Evolutionary conservation across 2,888 invertebrate genomes (phyloP).

Genomic region (Stenotaenia linearis): DNA sequence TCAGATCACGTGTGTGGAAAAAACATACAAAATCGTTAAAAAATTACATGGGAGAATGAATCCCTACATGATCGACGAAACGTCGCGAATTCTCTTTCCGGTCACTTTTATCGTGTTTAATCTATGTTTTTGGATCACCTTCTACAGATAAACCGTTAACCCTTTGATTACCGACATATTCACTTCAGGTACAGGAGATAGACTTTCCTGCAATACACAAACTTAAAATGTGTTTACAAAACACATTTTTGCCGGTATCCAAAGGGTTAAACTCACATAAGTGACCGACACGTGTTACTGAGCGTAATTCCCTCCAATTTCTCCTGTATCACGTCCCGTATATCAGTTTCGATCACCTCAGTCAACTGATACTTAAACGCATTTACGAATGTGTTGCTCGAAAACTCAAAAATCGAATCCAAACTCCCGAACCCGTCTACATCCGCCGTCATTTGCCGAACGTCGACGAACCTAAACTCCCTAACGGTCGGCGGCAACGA

Average conservation of each 20-base stretch:
- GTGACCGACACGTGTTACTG: background rate
- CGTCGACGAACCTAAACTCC: constrained; percentile 19
- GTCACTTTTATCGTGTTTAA: background rate
- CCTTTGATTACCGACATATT: too few relatives aligned
- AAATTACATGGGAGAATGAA: background rate
- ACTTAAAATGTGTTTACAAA: too few relatives aligned
- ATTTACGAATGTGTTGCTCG: constrained; percentile 76
- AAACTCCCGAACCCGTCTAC: constrained; percentile 74
- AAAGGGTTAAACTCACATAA: too few relatives aligned
- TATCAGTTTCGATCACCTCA: constrained; percentile 17
- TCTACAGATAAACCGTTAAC: background rate
- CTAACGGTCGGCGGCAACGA: constrained; percentile 21
- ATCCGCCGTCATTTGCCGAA: constrained; percentile 32
- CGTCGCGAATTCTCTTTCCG: background rate
- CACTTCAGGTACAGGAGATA: too few relatives aligned
- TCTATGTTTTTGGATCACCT: background rate
- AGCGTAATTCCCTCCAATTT: constrained; percentile 4
- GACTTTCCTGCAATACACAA: too few relatives aligned
- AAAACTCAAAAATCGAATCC: constrained; percentile 75
- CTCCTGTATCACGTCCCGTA: constrained; percentile 31
- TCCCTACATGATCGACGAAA: background rate
- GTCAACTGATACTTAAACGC: constrained; percentile 66
- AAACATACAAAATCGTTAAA: background rate
- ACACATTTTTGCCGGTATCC: too few relatives aligned
- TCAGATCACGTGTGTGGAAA: background rate